These are phyloP conservation scores for Caenorhabditis auriculariae DNA, from an alignment of 2,888 invertebrate genomes.

Conservation along the genomic window DNA sequence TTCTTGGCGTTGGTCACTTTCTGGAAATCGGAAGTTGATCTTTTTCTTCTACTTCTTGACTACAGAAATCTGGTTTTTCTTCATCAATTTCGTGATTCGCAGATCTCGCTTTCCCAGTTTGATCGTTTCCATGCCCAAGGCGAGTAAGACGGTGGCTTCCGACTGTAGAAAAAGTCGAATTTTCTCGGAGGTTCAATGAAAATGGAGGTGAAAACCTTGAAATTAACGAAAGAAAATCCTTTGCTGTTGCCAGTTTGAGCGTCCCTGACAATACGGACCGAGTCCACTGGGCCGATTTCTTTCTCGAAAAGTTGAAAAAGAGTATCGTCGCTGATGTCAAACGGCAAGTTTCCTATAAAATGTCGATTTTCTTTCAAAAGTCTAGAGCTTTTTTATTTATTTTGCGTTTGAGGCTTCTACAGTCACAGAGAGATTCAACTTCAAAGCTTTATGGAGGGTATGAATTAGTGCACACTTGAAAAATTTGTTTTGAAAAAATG, in stretches of 20 bases:
- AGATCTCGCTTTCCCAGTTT: conserved; percentile 30
- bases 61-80: conserved; percentile 32
- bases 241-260: conserved; percentile 28
- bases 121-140: conserved; percentile 26
- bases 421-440: no score
- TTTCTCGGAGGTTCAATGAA: not conserved
- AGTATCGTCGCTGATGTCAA: conserved; percentile 23
- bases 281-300: conserved; percentile 30
- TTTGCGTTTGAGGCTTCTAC: not conserved
- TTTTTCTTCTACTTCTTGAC: not conserved
- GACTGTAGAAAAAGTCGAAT: conserved; percentile 7
- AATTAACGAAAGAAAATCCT: conserved; percentile 40
- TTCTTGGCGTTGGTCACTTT: conserved; percentile 17
- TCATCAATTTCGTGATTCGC: conserved; percentile 36
- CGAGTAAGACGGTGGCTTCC: conserved; percentile 26
- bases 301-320: conserved; percentile 21
- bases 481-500: no score
- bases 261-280: conserved; percentile 28
- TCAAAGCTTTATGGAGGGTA: no score
- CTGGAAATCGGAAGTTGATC: conserved; percentile 7
- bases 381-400: not conserved
- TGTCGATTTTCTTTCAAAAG: not conserved
- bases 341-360: conserved; percentile 29
- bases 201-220: conserved; percentile 12
- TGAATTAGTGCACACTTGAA: not conserved